A percentile compares a stretch with the other conserved stretches of the same genome.
Conservation (phyloP, 1,140 invertebrate species). For the Macrobrachium nipponense region DNA sequence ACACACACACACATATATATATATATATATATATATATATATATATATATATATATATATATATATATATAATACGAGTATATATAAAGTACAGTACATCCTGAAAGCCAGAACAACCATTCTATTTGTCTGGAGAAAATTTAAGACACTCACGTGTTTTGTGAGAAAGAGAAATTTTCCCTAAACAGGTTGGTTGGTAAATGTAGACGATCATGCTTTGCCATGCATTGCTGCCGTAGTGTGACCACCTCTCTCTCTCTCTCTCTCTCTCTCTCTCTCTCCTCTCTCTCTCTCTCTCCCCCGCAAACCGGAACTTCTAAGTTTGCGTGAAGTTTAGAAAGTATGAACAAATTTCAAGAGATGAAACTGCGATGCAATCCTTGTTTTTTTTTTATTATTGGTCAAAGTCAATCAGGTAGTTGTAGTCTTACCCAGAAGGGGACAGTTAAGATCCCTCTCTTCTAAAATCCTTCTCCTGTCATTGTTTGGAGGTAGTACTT, state of each 20-base stretch:
- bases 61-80: conserved; percentile 20
- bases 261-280: conserved; percentile 20
- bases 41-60: conserved; percentile 20
- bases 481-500: too few relatives aligned
- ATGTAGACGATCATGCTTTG: neutral
- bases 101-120: too few relatives aligned
- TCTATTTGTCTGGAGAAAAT: neutral
- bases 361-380: neutral
- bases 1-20: too few relatives aligned
- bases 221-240: neutral
- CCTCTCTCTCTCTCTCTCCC: neutral
- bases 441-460: too few relatives aligned
- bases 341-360: neutral
- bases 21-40: conserved; percentile 4
- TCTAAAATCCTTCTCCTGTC: too few relatives aligned
- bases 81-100: too few relatives aligned
- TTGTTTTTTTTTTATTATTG: neutral
- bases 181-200: too few relatives aligned
- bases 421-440: too few relatives aligned
- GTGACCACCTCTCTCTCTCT: neutral
- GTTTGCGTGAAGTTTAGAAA: neutral
- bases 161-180: too few relatives aligned
- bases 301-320: neutral
- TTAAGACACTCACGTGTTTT: too few relatives aligned
- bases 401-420: neutral